Evolutionary conservation across 2,888 invertebrate genomes (phyloP), one percentile per base, ranked within the genome.

Genomic region (Epistrophe eligans): DNA sequence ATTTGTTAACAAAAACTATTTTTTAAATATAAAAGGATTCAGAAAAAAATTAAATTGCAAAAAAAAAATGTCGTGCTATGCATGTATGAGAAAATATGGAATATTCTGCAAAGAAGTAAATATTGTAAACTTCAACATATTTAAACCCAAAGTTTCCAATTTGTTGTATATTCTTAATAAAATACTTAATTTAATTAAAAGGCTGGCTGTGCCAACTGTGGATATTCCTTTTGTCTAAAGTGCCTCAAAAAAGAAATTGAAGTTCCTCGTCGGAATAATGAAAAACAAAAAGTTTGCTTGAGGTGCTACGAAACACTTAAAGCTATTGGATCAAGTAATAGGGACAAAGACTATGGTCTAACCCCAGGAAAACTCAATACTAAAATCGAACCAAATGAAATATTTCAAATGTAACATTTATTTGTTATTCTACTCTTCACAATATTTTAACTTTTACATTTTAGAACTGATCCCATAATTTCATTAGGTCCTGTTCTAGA

Each of bases 141-240:
- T 10, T 0, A 13, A 6, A 52, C 5, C 7, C 28, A 15, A 28
- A 32, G 15, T 1, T 9, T 52, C 7, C 5, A 10, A n/a, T 35
- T 0, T 17, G 35, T 60, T 17, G 1, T n/a, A 2, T 35, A 2
- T 72, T 4, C 40, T 40, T 4, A 67, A 50, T 57, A 2, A 19
- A 72, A 24, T 8, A 7, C 17, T 9, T 57, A 71, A 52, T 71
- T 48, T 38, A 9, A 38, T 38, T 66, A 24, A 28, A 93, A 97
- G 97, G 94, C 95, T 93, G 97, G 96, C 24, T 98, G 98, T 91
- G 96, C 97, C 55, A 95, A 95, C 90, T 98, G 98, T 93, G 97
- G 97, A 40, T 96, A 96, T 93, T 96, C 97, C 62, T 97, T 95
- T 93, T 98, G 98, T 92, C 95, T 94, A 82, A 97, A 96, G 92